Evolutionary conservation across 2,113 vertebrate genomes (phyloP), one percentile per base, ranked within the genome.

Genomic region (Gopherus evgoodei): DNA sequence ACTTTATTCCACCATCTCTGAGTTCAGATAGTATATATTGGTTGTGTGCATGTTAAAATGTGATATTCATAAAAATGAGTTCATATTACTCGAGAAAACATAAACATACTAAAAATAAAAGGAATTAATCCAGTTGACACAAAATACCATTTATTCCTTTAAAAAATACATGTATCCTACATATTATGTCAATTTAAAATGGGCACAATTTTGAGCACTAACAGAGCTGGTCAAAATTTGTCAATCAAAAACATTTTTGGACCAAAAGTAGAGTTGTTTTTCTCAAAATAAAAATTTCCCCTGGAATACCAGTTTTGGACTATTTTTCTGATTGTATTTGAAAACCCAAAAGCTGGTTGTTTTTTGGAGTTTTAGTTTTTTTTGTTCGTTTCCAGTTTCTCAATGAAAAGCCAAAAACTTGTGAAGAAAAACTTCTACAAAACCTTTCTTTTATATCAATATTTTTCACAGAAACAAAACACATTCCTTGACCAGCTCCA

Each of bases 81-180:
- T 90, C 88, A 4, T 87, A 22, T 94, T 95, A 86, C 72, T 75
- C 12, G 57, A 16, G 87, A 12, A 84, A 85, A 59, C 2, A 72
- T 81, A 79, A 96, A 93, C 79, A 81, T 83, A 84, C 65, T 85
- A 94, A 83, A 75, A 86, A 86, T 94, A 88, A 91, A 83, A 90
- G 86, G 79, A 82, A 90, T 95, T 95, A 94, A 92, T 95, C 93
- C 90, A 81, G 90, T 92, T 97, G 94, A 95, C 87, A 81, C 2
- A 8, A 86, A 94, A 50, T 91, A 90, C 94, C 91, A 47, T 81
- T 91, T 96, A 93, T 88, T 94, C 50, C 62, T 35, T 19, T 75
- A 86, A 95, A 96, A 96, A 95, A 95, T 17, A 84, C 83, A 91
- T 84, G 90, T 65, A 62, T 92, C 89, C 90, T 88, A 38, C 10